phyloP scores from a whole-genome alignment of 2,797 vertebrate species.

The Dendrocincla fuliginosa region DNA sequence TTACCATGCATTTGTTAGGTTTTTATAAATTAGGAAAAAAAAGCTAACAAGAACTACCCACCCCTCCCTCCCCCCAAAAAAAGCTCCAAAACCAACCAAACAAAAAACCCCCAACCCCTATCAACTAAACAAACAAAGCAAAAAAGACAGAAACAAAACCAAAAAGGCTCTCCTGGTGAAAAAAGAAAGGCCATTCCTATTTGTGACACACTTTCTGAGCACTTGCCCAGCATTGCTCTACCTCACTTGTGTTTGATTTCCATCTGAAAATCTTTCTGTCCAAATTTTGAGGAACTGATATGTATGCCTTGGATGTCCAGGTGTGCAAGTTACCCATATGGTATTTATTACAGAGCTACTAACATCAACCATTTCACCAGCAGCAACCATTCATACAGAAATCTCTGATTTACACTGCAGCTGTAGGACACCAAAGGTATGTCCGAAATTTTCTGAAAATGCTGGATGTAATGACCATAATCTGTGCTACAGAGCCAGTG shows the following conservation, averaged over 20 bases:
- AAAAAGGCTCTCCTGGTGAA: neutral
- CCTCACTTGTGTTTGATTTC: neutral
- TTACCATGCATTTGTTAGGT: neutral
- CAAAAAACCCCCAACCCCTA: neutral
- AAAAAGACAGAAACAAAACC: neutral
- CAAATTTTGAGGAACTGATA: neutral
- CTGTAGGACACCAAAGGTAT: neutral
- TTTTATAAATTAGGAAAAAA: neutral
- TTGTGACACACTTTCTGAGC: neutral
- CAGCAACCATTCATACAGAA: neutral
- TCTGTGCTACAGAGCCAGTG: neutral
- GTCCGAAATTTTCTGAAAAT: neutral
- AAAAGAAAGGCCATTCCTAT: neutral
- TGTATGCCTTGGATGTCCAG: neutral
- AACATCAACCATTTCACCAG: neutral
- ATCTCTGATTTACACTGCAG: neutral
- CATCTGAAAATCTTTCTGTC: neutral
- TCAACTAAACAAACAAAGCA: neutral
- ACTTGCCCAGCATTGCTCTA: neutral
- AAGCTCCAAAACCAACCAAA: too few species aligned
- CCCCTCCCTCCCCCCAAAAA: too few species aligned
- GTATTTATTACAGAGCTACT: neutral
- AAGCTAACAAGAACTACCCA: too few species aligned
- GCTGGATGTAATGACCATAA: neutral
- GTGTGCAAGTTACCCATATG: neutral